Evolutionary conservation across 2,113 vertebrate genomes (phyloP), one percentile per base, ranked within the genome.

Genomic region (Propithecus coquereli): DNA sequence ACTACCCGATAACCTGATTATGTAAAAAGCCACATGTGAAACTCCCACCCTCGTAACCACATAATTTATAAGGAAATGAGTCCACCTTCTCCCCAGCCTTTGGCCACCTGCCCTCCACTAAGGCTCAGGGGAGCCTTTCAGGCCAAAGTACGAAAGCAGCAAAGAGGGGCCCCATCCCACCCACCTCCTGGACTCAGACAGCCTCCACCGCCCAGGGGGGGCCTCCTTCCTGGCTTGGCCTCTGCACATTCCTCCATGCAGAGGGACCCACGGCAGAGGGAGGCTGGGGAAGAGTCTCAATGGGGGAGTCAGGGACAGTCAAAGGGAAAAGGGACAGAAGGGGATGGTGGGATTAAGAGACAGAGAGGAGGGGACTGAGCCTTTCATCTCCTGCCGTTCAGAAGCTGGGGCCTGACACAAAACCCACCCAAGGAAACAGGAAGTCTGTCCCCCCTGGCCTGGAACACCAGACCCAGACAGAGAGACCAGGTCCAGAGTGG

Each of bases 21-120:
- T 96, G 54, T 88, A 90, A 94, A 96, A 94, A 96, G 90, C 96
- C 96, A 96, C 96, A 97, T 90, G 87, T 96, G 87, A 97, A 94
- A 90, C 65, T 77, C 81, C 88, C 23, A 34, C 52, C 84, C 77
- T 97, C 65, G 61, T 96, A 96, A 96, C 59, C 59, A 94, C 81
- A 40, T 81, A 25, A 71, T 80, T 94, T 94, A 96, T 47, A 85
- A 93, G 81, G 90, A 92, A 84, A 82, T 70, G 34, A 87, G 37
- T 57, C 80, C 63, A 71, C 88, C 82, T 97, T 96, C 87, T 94
- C 84, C 79, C 25, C 6, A 47, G 87, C 47, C 47, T 77, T 97
- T 97, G 95, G 87, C 92, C 23, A 6, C 68, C 79, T 32, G 87
- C 92, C 87, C 66, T 91, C 71, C 59, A 7, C 1, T 12, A 83